Percentiles rank a stretch among this genome's conserved stretches.
phyloP scores from a whole-genome alignment of 2,113 vertebrate species.

The Antennarius striatus region DNA sequence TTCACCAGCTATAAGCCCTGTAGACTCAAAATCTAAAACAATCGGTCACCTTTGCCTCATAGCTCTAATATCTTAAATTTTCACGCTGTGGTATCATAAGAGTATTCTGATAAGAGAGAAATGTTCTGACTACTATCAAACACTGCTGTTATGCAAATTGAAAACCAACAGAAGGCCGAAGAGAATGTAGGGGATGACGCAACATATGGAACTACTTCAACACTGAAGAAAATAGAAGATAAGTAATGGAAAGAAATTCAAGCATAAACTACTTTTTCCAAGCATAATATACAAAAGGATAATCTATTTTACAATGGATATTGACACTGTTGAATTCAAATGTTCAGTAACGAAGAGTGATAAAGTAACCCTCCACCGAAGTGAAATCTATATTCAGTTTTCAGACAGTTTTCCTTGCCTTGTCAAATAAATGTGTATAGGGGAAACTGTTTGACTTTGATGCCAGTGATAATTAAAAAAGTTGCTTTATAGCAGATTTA shows the following conservation, averaged over 20 bases:
- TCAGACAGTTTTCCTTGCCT: neutral
- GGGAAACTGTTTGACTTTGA: neutral
- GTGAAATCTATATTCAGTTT: neutral
- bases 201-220: constrained; percentile 31
- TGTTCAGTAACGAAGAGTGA: too few species aligned
- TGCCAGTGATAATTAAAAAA: neutral
- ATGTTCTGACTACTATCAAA: constrained; percentile 41
- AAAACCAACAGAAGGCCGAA: neutral
- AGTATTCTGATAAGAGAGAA: constrained; percentile 31
- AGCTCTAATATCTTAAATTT: neutral
- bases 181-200: constrained; percentile 1
- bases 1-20: neutral
- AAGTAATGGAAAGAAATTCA: neutral
- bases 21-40: neutral
- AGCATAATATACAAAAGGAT: too few species aligned
- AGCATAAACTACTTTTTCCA: too few species aligned
- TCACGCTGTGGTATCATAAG: neutral
- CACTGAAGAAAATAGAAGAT: neutral
- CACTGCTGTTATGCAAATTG: constrained; percentile 53
- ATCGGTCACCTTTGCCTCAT: neutral
- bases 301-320: too few species aligned
- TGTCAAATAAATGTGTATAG: neutral
- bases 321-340: too few species aligned
- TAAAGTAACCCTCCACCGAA: too few species aligned
- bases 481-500: neutral